A percentile compares a stretch with the other conserved stretches of the same genome.
Evolutionary conservation across 2,113 vertebrate species (phyloP).

Genomic region (Callospermophilus lateralis): DNA sequence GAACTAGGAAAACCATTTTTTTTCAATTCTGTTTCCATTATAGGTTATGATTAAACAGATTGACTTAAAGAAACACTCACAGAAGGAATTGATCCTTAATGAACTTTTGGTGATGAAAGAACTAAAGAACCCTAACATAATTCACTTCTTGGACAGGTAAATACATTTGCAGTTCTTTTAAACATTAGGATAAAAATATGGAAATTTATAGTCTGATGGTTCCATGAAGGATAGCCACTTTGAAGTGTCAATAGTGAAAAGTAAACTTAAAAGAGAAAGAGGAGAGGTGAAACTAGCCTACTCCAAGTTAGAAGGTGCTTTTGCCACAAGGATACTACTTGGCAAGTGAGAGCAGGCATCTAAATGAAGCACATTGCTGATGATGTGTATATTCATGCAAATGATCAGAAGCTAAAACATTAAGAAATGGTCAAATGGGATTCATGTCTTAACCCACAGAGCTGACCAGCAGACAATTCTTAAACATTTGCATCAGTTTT

Average conservation of each 20-base stretch:
- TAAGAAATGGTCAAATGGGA: background rate
- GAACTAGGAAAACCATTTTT: slow-evolving; percentile 53
- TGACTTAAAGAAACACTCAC: slow-evolving; percentile 99
- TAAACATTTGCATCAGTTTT: slow-evolving; percentile 56
- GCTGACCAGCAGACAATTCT: background rate
- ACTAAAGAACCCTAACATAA: slow-evolving; percentile 98
- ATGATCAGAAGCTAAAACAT: background rate
- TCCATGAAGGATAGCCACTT: background rate
- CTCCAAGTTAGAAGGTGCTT: background rate
- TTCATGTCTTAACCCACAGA: background rate
- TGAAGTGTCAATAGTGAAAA: background rate
- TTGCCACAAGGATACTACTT: background rate
- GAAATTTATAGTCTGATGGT: background rate
- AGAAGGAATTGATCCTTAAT: slow-evolving; percentile 99
- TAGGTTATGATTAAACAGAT: slow-evolving; percentile 99
- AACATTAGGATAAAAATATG: background rate
- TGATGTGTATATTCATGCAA: background rate
- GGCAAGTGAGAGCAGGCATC: background rate
- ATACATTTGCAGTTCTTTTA: background rate
- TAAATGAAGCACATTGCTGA: background rate
- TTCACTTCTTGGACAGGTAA: slow-evolving; percentile 99
- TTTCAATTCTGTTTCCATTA: slow-evolving; percentile 41
- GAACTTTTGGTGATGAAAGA: slow-evolving; percentile 99
- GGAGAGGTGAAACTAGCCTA: background rate
- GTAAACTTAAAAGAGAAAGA: background rate